phyloP scores from a whole-genome alignment of 1,140 invertebrate genomes.

The Psilanteris sp. region DNA sequence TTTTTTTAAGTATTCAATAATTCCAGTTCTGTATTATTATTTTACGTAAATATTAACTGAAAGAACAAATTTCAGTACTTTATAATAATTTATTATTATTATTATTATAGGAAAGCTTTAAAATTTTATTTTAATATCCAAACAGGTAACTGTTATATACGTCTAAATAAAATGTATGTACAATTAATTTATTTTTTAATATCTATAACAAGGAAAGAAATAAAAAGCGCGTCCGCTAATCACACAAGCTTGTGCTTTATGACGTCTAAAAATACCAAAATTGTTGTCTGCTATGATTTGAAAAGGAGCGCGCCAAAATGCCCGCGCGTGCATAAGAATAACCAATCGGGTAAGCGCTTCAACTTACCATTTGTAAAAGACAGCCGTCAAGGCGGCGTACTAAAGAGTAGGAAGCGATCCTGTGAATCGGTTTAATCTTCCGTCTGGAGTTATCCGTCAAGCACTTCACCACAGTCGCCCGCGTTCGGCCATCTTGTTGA shows the following conservation, averaged over 20 bases:
- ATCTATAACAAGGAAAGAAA: not conserved
- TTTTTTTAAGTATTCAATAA: too few relatives aligned
- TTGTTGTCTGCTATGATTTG: constrained; percentile 63
- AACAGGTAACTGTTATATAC: too few relatives aligned
- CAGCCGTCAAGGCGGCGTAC: not conserved
- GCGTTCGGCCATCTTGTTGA: constrained; percentile 58
- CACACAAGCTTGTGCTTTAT: not conserved
- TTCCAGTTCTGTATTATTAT: too few relatives aligned
- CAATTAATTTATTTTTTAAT: too few relatives aligned
- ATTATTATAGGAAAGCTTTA: too few relatives aligned
- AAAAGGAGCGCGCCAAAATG: constrained; percentile 61
- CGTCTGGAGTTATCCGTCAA: constrained; percentile 1
- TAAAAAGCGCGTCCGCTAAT: not conserved
- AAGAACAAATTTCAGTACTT: too few relatives aligned
- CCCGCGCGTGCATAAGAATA: not conserved
- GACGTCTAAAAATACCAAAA: constrained; percentile 10
- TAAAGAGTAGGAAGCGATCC: not conserved
- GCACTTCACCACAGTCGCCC: constrained; percentile 48
- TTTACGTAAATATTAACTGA: too few relatives aligned
- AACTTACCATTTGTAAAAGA: constrained; percentile 49
- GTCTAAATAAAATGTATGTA: too few relatives aligned
- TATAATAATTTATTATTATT: too few relatives aligned
- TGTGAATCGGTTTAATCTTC: not conserved
- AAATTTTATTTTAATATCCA: too few relatives aligned
- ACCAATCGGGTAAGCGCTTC: not conserved